Percentiles rank a stretch among this genome's conserved stretches.
phyloP scores from a whole-genome alignment of 2,888 invertebrate genomes.

The Argyra leucocephala region DNA sequence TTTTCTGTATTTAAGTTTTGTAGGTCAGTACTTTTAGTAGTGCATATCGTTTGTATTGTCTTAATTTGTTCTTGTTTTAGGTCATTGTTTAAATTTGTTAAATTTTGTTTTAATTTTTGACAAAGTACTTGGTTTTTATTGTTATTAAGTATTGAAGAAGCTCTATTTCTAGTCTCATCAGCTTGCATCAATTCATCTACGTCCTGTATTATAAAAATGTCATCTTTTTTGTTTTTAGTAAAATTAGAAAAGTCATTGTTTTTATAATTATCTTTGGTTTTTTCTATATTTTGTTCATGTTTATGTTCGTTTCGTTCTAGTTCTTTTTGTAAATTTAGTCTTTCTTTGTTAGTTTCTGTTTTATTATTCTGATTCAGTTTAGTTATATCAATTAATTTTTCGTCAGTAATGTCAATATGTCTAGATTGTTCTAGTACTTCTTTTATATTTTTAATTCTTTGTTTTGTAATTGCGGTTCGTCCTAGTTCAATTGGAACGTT shows the following conservation, averaged over 20 bases:
- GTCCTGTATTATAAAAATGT: not conserved
- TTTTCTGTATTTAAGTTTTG: slow-evolving; percentile 17
- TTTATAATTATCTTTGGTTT: slow-evolving; percentile 1
- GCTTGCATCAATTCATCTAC: not conserved
- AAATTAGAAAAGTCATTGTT: not conserved
- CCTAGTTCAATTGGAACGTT: slow-evolving; percentile 38
- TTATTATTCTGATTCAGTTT: slow-evolving; percentile 19
- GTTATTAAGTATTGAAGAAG: not conserved
- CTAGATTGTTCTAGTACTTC: slow-evolving; percentile 9
- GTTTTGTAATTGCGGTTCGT: slow-evolving; percentile 22
- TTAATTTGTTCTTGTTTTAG: slow-evolving; percentile 5
- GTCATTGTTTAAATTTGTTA: not conserved
- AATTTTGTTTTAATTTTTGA: not conserved
- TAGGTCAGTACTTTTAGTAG: slow-evolving; percentile 21
- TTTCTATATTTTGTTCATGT: slow-evolving; percentile 14
- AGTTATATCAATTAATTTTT: slow-evolving; percentile 18
- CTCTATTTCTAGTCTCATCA: slow-evolving; percentile 7
- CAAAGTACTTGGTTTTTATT: not conserved
- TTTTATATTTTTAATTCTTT: slow-evolving; percentile 12
- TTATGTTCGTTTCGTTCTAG: not conserved
- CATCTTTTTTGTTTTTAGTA: not conserved
- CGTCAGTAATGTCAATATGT: not conserved
- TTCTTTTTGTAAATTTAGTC: slow-evolving; percentile 16
- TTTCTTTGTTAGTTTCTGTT: not conserved
- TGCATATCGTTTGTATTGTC: slow-evolving; percentile 10